A percentile compares a stretch with the other conserved stretches of the same genome.
These are phyloP conservation scores for Onchidella celtica DNA, from an alignment of 2,888 invertebrate genomes.

Conservation along the genomic window DNA sequence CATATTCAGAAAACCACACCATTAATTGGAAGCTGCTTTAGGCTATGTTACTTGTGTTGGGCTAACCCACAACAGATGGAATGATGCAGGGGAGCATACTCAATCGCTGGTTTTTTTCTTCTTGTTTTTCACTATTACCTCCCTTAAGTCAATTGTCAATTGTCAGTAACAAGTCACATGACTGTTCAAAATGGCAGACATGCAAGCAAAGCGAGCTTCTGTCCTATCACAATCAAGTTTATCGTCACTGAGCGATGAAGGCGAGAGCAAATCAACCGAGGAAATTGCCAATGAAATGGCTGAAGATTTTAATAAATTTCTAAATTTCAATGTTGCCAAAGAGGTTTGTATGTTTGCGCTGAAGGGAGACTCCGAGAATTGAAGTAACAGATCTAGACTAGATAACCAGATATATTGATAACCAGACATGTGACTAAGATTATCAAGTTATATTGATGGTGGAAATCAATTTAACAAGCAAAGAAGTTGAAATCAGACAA, in stretches of 20 bases:
- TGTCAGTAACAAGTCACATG: conserved; percentile 45
- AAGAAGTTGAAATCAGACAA: too few species aligned
- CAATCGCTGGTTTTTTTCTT: not conserved
- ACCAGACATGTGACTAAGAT: too few species aligned
- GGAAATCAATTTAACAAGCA: too few species aligned
- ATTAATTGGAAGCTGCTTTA: too few species aligned
- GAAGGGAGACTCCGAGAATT: too few species aligned
- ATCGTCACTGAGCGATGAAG: not conserved
- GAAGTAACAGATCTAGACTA: too few species aligned
- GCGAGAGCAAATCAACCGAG: conserved; percentile 28
- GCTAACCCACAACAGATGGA: too few species aligned
- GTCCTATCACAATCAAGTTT: conserved; percentile 2
- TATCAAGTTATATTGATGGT: too few species aligned
- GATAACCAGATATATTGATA: too few species aligned
- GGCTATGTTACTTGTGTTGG: too few species aligned
- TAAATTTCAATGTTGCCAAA: conserved; percentile 56
- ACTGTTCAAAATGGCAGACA: conserved; percentile 40
- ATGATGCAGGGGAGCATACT: not conserved
- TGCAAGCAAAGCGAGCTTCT: not conserved
- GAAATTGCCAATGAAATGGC: conserved; percentile 56
- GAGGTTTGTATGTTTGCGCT: too few species aligned
- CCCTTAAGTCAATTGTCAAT: conserved; percentile 5
- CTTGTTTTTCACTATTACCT: not conserved
- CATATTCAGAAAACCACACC: too few species aligned
- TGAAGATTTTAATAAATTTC: conserved; percentile 56